These are phyloP conservation scores for Plecturocebus donacophilus DNA, from an alignment of 2,113 vertebrate genomes.

Conservation along the genomic window DNA sequence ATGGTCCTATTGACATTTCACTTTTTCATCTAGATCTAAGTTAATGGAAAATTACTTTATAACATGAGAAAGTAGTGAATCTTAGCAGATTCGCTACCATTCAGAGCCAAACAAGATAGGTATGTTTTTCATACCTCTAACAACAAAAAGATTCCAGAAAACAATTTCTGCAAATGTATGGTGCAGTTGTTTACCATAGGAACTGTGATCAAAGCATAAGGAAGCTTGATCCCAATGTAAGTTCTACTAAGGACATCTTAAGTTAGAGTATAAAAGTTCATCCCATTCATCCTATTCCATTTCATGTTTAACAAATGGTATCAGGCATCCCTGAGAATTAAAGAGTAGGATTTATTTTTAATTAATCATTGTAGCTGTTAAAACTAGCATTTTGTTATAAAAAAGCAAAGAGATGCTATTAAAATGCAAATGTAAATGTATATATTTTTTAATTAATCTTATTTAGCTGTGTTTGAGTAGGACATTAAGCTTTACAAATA, in stretches of 20 bases:
- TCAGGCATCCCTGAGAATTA: background rate
- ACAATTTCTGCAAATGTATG: background rate
- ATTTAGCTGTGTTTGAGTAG: background rate
- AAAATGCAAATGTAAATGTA: background rate
- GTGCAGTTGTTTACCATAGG: background rate
- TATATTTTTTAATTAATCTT: background rate
- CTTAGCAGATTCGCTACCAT: background rate
- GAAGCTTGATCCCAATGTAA: background rate
- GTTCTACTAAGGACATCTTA: background rate
- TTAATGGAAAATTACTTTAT: background rate
- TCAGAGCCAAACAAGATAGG: background rate
- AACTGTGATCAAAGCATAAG: background rate
- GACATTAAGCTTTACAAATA: background rate
- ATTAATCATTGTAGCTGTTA: background rate
- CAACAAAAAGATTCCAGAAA: background rate
- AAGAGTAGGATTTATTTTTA: slow-evolving; percentile 36
- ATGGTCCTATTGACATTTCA: background rate
- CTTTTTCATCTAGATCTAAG: background rate
- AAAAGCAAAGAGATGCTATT: background rate
- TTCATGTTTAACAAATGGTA: background rate
- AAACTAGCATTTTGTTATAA: background rate
- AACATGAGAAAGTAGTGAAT: background rate
- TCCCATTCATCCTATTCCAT: background rate
- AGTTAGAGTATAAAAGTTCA: background rate
- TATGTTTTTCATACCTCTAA: background rate